Evolutionary conservation across 2,888 invertebrate genomes (phyloP).

Genomic region (Octonoba sinensis): DNA sequence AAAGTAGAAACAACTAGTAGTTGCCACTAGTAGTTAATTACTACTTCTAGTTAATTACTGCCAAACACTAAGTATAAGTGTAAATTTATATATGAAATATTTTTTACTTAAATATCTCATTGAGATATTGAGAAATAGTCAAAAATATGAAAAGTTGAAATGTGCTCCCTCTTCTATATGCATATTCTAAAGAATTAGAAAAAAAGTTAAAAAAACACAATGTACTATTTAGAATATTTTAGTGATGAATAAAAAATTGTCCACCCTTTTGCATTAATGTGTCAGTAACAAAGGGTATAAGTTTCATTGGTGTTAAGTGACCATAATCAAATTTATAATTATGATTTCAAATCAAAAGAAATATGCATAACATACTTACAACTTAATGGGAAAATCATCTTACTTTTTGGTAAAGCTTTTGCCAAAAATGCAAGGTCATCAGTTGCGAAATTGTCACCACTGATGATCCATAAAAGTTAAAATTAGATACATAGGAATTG

Average conservation of each 20-base stretch:
- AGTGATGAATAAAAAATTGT: background rate
- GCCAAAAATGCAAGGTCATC: slow-evolving; percentile 61
- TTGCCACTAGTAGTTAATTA: no score
- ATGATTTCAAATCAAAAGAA: background rate
- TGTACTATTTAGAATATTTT: background rate
- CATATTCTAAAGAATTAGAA: no score
- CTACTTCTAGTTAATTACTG: no score
- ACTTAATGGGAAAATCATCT: background rate
- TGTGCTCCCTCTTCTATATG: no score
- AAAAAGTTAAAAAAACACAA: no score
- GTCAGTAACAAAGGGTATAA: background rate
- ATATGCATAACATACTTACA: background rate
- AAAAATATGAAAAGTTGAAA: no score
- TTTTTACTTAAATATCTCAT: no score
- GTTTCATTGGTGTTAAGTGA: background rate
- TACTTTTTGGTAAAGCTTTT: slow-evolving; percentile 57
- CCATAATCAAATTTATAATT: background rate
- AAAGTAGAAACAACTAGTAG: no score
- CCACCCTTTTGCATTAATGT: background rate
- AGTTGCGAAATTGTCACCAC: slow-evolving; percentile 58
- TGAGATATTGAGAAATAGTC: no score
- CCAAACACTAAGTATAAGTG: no score
- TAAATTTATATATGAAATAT: no score
- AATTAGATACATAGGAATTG: slow-evolving; percentile 56
- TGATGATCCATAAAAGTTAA: slow-evolving; percentile 59